These are phyloP conservation scores for Drosophila anceps DNA, from an alignment of 2,888 invertebrate species.

Conservation along the genomic window DNA sequence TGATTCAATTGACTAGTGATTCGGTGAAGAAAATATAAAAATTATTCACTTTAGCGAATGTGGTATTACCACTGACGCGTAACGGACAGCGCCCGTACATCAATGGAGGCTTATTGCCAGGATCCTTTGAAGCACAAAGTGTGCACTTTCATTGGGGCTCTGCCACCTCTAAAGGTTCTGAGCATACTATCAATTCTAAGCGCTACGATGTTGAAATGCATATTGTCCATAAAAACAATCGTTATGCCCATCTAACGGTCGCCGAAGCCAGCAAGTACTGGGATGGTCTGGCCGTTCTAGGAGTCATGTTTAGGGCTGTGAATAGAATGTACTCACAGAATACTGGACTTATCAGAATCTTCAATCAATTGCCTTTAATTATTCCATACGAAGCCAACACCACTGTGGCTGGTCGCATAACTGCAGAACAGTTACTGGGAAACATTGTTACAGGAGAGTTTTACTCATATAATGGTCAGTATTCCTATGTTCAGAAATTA, in stretches of 20 bases:
- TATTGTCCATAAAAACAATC: slow-evolving; percentile 88
- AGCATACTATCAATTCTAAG: slow-evolving; percentile 71
- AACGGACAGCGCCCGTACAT: slow-evolving; percentile 60
- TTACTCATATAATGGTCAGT: slow-evolving; percentile 75
- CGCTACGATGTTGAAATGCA: slow-evolving; percentile 88
- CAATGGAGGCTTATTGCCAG: slow-evolving; percentile 61
- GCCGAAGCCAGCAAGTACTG: slow-evolving; percentile 85
- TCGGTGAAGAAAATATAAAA: neutral
- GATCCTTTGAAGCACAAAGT: slow-evolving; percentile 67
- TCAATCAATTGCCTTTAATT: slow-evolving; percentile 64
- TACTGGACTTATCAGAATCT: slow-evolving; percentile 60
- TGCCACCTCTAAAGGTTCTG: slow-evolving; percentile 89
- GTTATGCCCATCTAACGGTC: slow-evolving; percentile 85
- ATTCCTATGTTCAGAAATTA: neutral
- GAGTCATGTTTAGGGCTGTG: slow-evolving; percentile 86
- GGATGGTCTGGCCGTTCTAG: slow-evolving; percentile 88
- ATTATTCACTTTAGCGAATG: slow-evolving; percentile 43
- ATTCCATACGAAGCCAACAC: slow-evolving; percentile 49
- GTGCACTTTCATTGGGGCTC: slow-evolving; percentile 90
- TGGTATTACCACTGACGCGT: slow-evolving; percentile 45
- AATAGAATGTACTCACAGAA: slow-evolving; percentile 25
- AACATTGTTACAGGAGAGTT: slow-evolving; percentile 66
- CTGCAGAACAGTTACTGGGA: slow-evolving; percentile 67
- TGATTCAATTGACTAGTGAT: neutral
- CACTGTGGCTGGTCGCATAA: slow-evolving; percentile 51